These are phyloP conservation scores for Dendrolimus kikuchii DNA, from an alignment of 1,140 invertebrate genomes.

Conservation along the genomic window DNA sequence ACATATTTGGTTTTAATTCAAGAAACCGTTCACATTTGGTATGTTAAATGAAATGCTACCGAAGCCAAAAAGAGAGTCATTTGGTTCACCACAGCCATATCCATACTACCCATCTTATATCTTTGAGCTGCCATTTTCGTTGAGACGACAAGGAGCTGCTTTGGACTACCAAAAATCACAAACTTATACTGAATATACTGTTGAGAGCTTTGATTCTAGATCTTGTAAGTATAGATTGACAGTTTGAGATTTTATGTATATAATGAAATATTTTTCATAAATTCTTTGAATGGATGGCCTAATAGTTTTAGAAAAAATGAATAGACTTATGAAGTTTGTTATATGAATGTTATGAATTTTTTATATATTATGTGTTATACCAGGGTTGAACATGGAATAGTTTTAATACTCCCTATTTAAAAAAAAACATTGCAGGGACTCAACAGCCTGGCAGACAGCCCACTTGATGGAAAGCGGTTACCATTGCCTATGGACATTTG, in stretches of 20 bases:
- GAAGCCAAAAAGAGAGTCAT: conserved; percentile 34
- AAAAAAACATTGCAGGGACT: too few relatives aligned
- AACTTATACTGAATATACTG: conserved; percentile 44
- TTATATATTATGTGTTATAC: too few relatives aligned
- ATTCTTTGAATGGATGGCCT: neutral
- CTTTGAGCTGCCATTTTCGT: conserved; percentile 59
- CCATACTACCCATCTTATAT: conserved; percentile 59
- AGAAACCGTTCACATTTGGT: conserved; percentile 67
- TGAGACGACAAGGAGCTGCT: conserved; percentile 25
- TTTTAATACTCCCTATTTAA: too few relatives aligned
- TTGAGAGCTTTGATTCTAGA: conserved; percentile 58
- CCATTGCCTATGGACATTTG: too few relatives aligned
- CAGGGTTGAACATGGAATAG: too few relatives aligned
- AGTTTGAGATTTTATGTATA: conserved; percentile 4
- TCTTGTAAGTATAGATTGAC: conserved; percentile 41
- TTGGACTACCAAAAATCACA: conserved; percentile 28
- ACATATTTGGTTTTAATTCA: conserved; percentile 19
- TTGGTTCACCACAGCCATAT: conserved; percentile 63
- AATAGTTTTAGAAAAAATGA: too few relatives aligned
- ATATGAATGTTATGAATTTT: too few relatives aligned
- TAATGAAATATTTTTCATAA: conserved; percentile 5
- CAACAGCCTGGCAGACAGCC: too few relatives aligned
- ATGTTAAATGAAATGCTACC: conserved; percentile 61
- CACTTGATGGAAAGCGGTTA: too few relatives aligned
- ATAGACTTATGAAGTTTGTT: too few relatives aligned